A percentile compares a stretch with the other conserved stretches of the same genome.
phyloP scores from a whole-genome alignment of 2,888 invertebrate genomes.

The Lochmaea crataegi region DNA sequence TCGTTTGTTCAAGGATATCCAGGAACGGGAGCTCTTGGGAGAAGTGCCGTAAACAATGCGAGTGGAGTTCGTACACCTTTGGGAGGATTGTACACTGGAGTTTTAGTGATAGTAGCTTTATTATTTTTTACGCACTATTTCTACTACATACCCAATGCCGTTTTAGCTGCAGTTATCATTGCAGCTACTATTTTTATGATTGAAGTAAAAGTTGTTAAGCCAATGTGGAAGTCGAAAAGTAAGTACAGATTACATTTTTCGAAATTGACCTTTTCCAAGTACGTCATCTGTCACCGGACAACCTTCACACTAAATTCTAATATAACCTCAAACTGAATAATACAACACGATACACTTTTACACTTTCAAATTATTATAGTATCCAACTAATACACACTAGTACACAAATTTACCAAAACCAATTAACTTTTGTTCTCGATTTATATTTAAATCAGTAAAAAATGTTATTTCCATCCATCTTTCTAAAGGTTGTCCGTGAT shows the following conservation, averaged over 20 bases:
- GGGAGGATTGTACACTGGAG: slow-evolving; percentile 85
- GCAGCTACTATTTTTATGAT: slow-evolving; percentile 94
- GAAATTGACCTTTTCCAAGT: no score
- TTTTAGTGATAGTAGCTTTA: slow-evolving; percentile 85
- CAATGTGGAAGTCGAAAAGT: slow-evolving; percentile 93
- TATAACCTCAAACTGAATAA: no score
- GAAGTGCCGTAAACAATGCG: slow-evolving; percentile 89
- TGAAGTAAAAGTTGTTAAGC: slow-evolving; percentile 85
- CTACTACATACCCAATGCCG: slow-evolving; percentile 86
- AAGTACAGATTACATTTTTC: slow-evolving; percentile 60
- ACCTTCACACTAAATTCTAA: no score
- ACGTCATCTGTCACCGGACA: no score
- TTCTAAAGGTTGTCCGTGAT: no score
- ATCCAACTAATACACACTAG: no score
- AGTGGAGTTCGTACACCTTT: slow-evolving; percentile 90
- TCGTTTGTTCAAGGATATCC: slow-evolving; percentile 91
- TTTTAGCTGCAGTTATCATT: slow-evolving; percentile 90
- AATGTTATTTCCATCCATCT: no score
- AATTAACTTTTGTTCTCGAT: no score
- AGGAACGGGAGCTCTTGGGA: slow-evolving; percentile 83
- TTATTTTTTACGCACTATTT: slow-evolving; percentile 90
- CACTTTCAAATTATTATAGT: no score
- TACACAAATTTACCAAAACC: no score
- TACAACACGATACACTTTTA: no score
- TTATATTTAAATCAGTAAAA: no score